These are phyloP conservation scores for Neelides folsomi DNA, from an alignment of 2,888 invertebrate species.

Conservation along the genomic window DNA sequence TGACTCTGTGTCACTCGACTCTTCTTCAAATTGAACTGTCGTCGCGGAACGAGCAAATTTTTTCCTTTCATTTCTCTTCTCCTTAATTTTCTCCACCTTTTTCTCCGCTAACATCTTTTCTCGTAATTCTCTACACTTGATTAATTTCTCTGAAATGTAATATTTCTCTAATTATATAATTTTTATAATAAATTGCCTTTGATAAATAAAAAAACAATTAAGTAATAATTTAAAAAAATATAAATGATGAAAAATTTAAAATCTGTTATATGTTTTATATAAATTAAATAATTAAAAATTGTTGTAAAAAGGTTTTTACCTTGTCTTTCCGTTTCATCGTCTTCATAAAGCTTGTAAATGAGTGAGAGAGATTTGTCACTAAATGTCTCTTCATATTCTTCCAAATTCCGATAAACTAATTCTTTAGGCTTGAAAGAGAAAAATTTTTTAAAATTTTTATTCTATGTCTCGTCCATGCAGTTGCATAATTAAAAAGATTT, in stretches of 20 bases:
- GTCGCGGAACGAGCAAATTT: neutral
- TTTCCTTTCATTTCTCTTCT: neutral
- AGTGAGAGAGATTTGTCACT: conserved; percentile 31
- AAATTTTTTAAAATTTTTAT: too few species aligned
- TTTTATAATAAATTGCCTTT: neutral
- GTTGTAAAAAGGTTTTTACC: conserved; percentile 23
- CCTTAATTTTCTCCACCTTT: conserved; percentile 2
- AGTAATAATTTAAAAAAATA: too few species aligned
- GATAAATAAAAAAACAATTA: too few species aligned
- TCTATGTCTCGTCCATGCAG: too few species aligned
- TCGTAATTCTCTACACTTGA: conserved; percentile 32
- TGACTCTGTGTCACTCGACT: conserved; percentile 21
- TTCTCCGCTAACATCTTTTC: conserved; percentile 13
- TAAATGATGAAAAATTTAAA: too few species aligned
- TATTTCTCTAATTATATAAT: neutral
- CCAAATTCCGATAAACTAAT: conserved; percentile 36
- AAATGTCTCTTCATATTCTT: conserved; percentile 36
- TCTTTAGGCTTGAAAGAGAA: conserved; percentile 37
- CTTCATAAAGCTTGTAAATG: conserved; percentile 33
- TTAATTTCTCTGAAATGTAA: conserved; percentile 28
- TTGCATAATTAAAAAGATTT: too few species aligned
- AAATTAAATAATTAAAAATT: too few species aligned
- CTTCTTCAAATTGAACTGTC: neutral
- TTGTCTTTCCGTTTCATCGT: conserved; percentile 34
- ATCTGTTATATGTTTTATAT: too few species aligned